Base-by-base conservation (phyloP, 2,888 invertebrate genomes). In the Eumerus sabulonum region DNA sequence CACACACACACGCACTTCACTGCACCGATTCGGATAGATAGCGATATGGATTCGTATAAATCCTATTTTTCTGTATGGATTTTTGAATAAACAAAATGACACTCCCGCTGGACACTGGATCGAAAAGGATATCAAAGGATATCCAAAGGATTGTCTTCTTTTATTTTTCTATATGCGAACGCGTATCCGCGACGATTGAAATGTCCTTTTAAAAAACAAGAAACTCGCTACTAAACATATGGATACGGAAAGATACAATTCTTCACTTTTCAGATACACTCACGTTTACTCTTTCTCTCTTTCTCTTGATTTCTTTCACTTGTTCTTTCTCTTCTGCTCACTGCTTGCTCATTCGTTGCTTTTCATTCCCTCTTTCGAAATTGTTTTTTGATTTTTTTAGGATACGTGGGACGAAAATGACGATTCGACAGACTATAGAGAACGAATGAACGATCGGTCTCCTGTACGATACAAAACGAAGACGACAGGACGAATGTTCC, bases 151-250 rank as follows among this genome's bases (percentile, higher is more conserved):
- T 36, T 27, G 13, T 27, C 9, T 63, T 16, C 38, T 13, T 4
- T 35, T 42, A 16, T 14, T 38, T 9, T 36, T 27, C 9, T 9
- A 11, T 12, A 17, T 16, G 7, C 17, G 36, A 47, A 48, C 54
- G 50, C 67, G 47, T 57, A 72, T 77, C 57, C 72, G 51, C 62
- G 72, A 66, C 51, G 72, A 38, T 48, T 19, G 9, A 40, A 16
- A 17, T 56, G 67, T 73, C 73, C 77, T 77, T 68, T 63, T 35
- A 53, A 36, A 51, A 17, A 40, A 73, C 42, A 51, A 59, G 19
- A 50, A 59, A 67, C 40, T 60, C 72, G 67, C 64, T 76, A 51
- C 56, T 38, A 56, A 76, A 73, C 77, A 77, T 77, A 77, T 77
- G 72, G 62, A 14, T 66, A 67, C 45, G 11, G 18, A 47, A 51